A percentile compares a stretch with the other conserved stretches of the same genome.
These are phyloP conservation scores for Drosophila bifasciata DNA, from an alignment of 1,140 invertebrate genomes.

Conservation along the genomic window DNA sequence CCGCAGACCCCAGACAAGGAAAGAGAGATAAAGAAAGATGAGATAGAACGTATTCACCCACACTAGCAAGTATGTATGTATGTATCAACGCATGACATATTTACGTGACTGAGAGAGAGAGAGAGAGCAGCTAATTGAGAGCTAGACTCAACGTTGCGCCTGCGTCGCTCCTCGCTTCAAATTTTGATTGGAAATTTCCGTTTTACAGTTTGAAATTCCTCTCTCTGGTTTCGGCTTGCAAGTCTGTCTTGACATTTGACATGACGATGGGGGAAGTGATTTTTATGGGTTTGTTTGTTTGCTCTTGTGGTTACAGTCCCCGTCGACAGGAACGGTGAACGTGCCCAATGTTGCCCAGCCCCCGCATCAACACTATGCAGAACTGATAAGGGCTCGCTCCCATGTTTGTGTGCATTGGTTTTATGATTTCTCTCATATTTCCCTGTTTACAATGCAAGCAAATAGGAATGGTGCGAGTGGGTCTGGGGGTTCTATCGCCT, in stretches of 20 bases:
- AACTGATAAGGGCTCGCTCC: constrained; percentile 63
- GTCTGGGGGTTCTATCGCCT: constrained; percentile 45
- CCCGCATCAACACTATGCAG: constrained; percentile 48
- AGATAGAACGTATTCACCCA: constrained; percentile 39
- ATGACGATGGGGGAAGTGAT: constrained; percentile 68
- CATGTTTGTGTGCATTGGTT: constrained; percentile 32
- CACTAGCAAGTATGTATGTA: constrained; percentile 26
- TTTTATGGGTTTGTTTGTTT: constrained; percentile 59
- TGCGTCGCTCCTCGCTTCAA: constrained; percentile 32
- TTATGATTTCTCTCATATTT: constrained; percentile 61
- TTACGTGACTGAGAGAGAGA: constrained; percentile 59
- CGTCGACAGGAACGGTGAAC: constrained; percentile 25
- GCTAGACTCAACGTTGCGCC: constrained; percentile 33
- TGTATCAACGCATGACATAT: constrained; percentile 54
- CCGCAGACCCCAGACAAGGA: constrained; percentile 2
- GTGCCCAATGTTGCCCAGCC: background rate
- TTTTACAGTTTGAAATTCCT: constrained; percentile 45
- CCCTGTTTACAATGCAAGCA: constrained; percentile 53
- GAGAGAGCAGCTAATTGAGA: constrained; percentile 39
- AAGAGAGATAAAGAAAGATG: constrained; percentile 6
- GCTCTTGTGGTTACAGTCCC: constrained; percentile 44
- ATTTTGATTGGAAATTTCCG: constrained; percentile 74
- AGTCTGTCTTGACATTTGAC: constrained; percentile 65
- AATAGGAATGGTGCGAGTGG: constrained; percentile 54
- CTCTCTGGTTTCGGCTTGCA: constrained; percentile 11